These are phyloP conservation scores for Erebia aethiops DNA, from an alignment of 2,888 invertebrate species.

Conservation along the genomic window DNA sequence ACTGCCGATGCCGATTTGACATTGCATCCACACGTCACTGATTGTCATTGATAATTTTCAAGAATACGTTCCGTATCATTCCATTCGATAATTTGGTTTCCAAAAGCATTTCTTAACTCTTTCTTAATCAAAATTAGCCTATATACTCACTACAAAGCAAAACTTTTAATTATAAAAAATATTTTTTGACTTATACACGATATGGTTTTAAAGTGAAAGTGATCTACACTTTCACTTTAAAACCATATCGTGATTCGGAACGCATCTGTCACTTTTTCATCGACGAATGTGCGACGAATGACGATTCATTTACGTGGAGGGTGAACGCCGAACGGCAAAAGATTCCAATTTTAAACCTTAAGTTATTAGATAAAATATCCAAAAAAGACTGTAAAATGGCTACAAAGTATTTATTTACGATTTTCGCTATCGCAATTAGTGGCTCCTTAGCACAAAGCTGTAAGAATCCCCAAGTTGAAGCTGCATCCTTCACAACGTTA, in stretches of 20 bases:
- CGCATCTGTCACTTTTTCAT: conserved; percentile 31
- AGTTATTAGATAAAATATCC: conserved; percentile 48
- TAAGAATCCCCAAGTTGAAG: conserved; percentile 86
- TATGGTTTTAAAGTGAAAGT: too few relatives aligned
- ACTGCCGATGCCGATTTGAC: conserved; percentile 35
- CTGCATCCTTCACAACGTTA: conserved; percentile 94
- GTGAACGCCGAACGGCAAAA: conserved; percentile 40
- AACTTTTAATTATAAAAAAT: too few relatives aligned
- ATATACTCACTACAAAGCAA: neutral
- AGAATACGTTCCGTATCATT: conserved; percentile 48
- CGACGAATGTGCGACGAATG: conserved; percentile 33
- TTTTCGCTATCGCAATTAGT: conserved; percentile 57
- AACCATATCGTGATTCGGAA: conserved; percentile 8
- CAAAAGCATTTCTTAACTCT: neutral
- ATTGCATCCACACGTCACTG: conserved; percentile 64
- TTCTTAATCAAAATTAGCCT: neutral
- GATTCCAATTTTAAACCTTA: conserved; percentile 13
- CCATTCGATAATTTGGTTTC: neutral
- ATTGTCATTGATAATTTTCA: conserved; percentile 71
- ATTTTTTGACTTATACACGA: too few relatives aligned
- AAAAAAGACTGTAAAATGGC: conserved; percentile 68
- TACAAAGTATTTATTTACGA: conserved; percentile 64
- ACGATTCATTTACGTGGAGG: conserved; percentile 46
- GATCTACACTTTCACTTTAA: neutral
- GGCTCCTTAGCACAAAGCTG: conserved; percentile 62